Evolutionary conservation across 2,113 vertebrate species (phyloP).

Genomic region (Crocuta crocuta): DNA sequence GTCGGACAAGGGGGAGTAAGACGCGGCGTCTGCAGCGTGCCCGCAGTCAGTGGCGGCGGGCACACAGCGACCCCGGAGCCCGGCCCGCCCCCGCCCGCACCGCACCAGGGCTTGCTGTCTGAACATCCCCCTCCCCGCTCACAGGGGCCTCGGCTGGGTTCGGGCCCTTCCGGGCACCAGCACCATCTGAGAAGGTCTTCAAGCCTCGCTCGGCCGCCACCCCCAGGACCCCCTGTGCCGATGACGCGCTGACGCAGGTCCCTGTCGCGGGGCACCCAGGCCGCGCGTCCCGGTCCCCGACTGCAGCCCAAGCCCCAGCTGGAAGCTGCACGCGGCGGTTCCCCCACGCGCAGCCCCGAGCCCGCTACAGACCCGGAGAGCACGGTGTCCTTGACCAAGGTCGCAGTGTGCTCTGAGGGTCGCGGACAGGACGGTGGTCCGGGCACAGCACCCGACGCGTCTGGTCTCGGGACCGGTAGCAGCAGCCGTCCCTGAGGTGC

Average conservation of each 20-base stretch:
- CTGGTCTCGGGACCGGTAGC: not conserved
- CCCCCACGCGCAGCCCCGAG: not conserved
- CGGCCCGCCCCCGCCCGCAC: fast-evolving
- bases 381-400: not conserved
- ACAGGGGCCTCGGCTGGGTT: too few species aligned
- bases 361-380: fast-evolving
- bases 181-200: not conserved
- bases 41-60: not conserved
- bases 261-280: not conserved
- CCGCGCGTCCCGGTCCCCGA: too few species aligned
- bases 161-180: too few species aligned
- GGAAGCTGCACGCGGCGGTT: too few species aligned
- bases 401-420: not conserved
- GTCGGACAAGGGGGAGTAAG: too few species aligned
- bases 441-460: too few species aligned
- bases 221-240: not conserved
- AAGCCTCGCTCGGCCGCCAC: not conserved
- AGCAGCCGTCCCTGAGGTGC: not conserved
- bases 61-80: too few species aligned
- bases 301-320: not conserved
- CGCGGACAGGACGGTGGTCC: not conserved
- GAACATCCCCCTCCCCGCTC: not conserved
- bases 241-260: not conserved
- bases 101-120: fast-evolving
- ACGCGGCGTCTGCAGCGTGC: fast-evolving